Evolutionary conservation across 2,888 invertebrate species (phyloP).

Genomic region (Barypeithes pellucidus): DNA sequence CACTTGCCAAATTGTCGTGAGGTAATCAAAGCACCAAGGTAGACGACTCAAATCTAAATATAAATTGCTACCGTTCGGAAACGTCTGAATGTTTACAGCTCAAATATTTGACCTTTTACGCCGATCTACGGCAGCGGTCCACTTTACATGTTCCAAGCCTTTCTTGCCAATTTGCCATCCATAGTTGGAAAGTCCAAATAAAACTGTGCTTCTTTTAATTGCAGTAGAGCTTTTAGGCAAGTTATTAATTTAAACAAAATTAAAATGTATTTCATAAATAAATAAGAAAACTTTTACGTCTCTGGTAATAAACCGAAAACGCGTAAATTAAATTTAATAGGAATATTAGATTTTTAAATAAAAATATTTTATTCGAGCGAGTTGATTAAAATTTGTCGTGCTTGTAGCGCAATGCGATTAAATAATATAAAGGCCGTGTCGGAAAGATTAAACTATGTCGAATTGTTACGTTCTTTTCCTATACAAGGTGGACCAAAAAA

Average conservation of each 20-base stretch:
- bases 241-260: conserved; percentile 11
- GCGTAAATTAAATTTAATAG: no score
- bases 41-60: conserved; percentile 62
- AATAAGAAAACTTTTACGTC: background rate
- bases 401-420: no score
- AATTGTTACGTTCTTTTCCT: no score
- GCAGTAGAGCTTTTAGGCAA: background rate
- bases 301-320: background rate
- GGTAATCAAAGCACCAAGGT: conserved; percentile 11
- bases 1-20: background rate
- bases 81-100: conserved; percentile 63
- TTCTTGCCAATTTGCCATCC: conserved; percentile 9
- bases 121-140: conserved; percentile 61
- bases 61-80: conserved; percentile 61
- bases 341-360: background rate
- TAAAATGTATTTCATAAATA: background rate
- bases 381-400: no score
- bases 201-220: conserved; percentile 15
- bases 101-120: conserved; percentile 69
- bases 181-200: conserved; percentile 4
- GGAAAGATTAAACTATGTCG: no score
- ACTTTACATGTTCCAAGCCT: conserved; percentile 62
- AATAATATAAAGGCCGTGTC: no score
- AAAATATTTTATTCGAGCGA: background rate
- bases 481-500: no score